Percentiles rank a stretch among this genome's conserved stretches.
phyloP scores from a whole-genome alignment of 2,113 vertebrate genomes.

The Butastur rufipennis region DNA sequence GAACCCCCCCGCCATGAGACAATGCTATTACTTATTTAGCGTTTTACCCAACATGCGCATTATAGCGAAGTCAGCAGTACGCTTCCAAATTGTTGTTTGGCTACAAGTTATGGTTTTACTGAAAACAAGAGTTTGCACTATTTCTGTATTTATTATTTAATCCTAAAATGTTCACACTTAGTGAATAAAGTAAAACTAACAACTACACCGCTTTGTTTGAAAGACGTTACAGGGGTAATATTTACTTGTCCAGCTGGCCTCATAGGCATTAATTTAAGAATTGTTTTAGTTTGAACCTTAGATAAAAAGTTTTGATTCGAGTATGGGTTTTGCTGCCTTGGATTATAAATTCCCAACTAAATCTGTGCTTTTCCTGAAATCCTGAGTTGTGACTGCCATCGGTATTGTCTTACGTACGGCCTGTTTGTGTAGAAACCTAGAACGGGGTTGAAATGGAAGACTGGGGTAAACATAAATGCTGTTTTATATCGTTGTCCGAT shows the following conservation, averaged over 20 bases:
- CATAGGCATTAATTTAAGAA: neutral
- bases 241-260: neutral
- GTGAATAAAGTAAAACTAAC: neutral
- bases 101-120: neutral
- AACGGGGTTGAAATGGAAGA: neutral
- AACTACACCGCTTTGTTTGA: neutral
- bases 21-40: neutral
- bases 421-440: neutral
- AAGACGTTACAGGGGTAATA: neutral
- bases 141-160: neutral
- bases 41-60: accelerated
- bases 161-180: neutral
- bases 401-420: neutral
- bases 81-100: neutral
- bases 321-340: neutral
- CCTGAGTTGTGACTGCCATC: neutral
- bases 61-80: accelerated
- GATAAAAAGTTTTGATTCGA: neutral
- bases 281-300: neutral
- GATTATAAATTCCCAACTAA: neutral
- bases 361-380: neutral
- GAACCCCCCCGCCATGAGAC: accelerated
- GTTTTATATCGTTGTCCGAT: accelerated
- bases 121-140: neutral
- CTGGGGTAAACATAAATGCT: no score